These are phyloP conservation scores for Eilema sororculum DNA, from an alignment of 2,888 invertebrate genomes.

Conservation along the genomic window DNA sequence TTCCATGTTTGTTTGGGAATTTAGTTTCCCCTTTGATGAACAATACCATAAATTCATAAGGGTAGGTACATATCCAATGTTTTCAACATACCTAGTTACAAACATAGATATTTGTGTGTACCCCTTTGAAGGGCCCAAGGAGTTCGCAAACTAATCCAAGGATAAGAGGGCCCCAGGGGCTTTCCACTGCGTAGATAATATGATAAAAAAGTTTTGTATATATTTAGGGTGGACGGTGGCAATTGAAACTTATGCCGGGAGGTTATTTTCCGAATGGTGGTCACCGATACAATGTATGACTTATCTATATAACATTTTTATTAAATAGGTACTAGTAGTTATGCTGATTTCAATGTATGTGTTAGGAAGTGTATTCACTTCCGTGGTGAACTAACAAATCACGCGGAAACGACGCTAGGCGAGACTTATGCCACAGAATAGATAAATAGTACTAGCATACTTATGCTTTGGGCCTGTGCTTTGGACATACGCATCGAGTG, in stretches of 20 bases:
- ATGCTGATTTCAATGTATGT: too few species aligned
- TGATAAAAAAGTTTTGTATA: slow-evolving; percentile 12
- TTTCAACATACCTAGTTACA: not conserved
- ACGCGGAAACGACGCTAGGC: too few species aligned
- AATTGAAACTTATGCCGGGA: not conserved
- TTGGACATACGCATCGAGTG: too few species aligned
- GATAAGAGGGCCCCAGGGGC: slow-evolving; percentile 7
- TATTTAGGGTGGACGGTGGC: not conserved
- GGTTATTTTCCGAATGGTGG: not conserved
- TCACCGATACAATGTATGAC: not conserved
- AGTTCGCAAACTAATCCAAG: slow-evolving; percentile 4
- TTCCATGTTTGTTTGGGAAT: too few species aligned
- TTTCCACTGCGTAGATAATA: slow-evolving; percentile 5
- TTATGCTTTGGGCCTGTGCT: too few species aligned
- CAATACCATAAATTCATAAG: not conserved
- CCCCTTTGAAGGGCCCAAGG: not conserved
- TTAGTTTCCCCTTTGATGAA: not conserved
- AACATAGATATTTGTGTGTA: not conserved
- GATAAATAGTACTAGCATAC: too few species aligned
- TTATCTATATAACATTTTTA: too few species aligned
- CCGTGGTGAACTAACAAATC: too few species aligned
- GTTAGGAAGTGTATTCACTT: too few species aligned
- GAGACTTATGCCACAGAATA: too few species aligned
- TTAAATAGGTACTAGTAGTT: not conserved
- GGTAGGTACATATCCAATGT: not conserved